Base-by-base conservation (phyloP, 2,113 vertebrate species). In the Climacteris rufus region DNA sequence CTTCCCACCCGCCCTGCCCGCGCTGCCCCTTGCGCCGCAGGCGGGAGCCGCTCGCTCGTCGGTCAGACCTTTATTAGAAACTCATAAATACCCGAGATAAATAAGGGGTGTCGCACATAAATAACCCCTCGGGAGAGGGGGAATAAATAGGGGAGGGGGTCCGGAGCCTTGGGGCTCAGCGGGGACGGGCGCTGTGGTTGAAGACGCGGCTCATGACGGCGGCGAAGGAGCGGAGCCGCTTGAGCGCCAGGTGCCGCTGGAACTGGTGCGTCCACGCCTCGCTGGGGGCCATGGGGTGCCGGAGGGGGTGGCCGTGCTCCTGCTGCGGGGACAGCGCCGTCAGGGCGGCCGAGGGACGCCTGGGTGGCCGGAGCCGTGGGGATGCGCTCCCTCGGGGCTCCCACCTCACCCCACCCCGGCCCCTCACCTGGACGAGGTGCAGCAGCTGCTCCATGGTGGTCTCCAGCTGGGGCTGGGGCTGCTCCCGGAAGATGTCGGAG, bases 151-250 rank as follows among this genome's bases (percentile, higher is more conserved):
- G 3, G 1, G 21, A 21, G 15, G 35, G 40, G 40, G 13, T 27
- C 2, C 10, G 37, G 23, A 6, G 68, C 49, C 49, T 4, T 1
- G 1, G 9, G 45, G 16, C 24, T 95, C 91, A 95, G 80, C 6
- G 88, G 49, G 88, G 2, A 7, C 70, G 83, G 60, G 98, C 97
- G 15, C 97, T 96, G 16, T 98, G 97, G 69, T 96, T 94, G 87
- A 98, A 97, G 82, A 98, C 97, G 2, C 98, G 90, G 30, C 98
- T 95, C 49, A 95, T 95, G 71, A 97, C 7, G 37, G 97, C 61
- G 6, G 97, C 23, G 68, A 98, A 98, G 90, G 97, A 97, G 45
- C 96, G 97, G 68, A 98, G 97, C 77, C 96, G 96, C 24, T 94
- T 95, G 16, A 98, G 96, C 1, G 97, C 97, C 65, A 86, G 83